Percentiles rank a stretch among this genome's conserved stretches.
These are phyloP conservation scores for Sporophila hypoxantha DNA, from an alignment of 2,113 vertebrate genomes.

Conservation along the genomic window DNA sequence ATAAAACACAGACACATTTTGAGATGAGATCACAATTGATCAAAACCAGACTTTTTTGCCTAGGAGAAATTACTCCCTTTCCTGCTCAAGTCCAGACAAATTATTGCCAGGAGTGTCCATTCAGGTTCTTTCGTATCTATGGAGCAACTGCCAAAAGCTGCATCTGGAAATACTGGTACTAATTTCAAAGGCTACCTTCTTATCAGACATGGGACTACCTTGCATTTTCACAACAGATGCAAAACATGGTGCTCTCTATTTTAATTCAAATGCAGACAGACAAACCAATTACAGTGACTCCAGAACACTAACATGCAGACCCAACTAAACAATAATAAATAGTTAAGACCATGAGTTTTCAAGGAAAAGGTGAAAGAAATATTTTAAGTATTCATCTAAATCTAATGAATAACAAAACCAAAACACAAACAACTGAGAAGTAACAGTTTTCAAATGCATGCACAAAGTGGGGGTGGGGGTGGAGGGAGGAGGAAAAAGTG, in stretches of 20 bases:
- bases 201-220: background rate
- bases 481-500: background rate
- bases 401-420: background rate
- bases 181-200: background rate
- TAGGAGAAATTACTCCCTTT: background rate
- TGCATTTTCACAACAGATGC: background rate
- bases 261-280: background rate
- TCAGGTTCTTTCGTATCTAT: background rate
- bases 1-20: background rate
- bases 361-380: background rate
- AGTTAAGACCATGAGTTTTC: background rate
- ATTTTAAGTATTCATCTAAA: background rate
- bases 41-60: background rate
- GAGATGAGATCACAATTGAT: background rate
- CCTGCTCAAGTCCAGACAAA: background rate
- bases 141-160: background rate
- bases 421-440: background rate
- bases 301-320: background rate
- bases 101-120: background rate
- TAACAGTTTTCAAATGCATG: background rate
- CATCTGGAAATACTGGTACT: background rate
- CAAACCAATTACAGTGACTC: background rate
- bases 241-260: background rate
- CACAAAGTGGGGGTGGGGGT: fast-evolving
- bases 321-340: background rate